Base-by-base conservation (phyloP, 2,113 vertebrate species). In the Sinocyclocheilus maitianheensis region DNA sequence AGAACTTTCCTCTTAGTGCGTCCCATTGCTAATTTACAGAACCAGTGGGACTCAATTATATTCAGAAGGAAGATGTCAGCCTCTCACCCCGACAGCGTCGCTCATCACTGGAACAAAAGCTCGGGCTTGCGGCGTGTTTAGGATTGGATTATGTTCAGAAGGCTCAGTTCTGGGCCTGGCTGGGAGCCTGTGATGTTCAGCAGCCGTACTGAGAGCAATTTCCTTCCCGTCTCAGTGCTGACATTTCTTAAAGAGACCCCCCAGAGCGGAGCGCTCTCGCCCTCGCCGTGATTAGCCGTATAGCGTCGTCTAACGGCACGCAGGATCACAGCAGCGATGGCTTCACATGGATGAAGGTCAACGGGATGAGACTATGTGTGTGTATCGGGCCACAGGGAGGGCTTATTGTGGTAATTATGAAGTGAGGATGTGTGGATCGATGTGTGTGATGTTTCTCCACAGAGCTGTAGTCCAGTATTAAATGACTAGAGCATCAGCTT, bases 161-260 rank as follows among this genome's bases (percentile, higher is more conserved):
- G 69, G 78, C 86, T 85, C 84, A 81, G 81, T 62, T 58, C 69
- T 83, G 78, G 81, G 81, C 85, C 82, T 87, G 85, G 81, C 85
- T 88, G 65, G 80, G 71, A 62, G 85, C 75, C 85, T 86, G 60
- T 84, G 81, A 88, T 86, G 87, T 83, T 84, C 53, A 48, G 58
- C 65, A 63, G 53, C 89, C 77, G 62, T 86, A 84, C 86, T 55
- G 85, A 91, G 84, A 87, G 87, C 88, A 90, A 83, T 91, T 91
- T 87, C 76, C 83, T 78, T 62, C 53, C 74, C 76, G 72, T 87
- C 84, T 86, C 78, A 78, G 86, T 86, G 58, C 85, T 90, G 90
- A 89, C 91, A 89, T 91, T 89, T 90, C 86, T 91, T 88, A 88
- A 85, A 88, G 69, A 81, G 86, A 85, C 60, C 67, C 90, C 86